Percentiles rank a stretch among this genome's conserved stretches.
Evolutionary conservation across 1,140 invertebrate species (phyloP).

Genomic region (Reticulitermes speratus): DNA sequence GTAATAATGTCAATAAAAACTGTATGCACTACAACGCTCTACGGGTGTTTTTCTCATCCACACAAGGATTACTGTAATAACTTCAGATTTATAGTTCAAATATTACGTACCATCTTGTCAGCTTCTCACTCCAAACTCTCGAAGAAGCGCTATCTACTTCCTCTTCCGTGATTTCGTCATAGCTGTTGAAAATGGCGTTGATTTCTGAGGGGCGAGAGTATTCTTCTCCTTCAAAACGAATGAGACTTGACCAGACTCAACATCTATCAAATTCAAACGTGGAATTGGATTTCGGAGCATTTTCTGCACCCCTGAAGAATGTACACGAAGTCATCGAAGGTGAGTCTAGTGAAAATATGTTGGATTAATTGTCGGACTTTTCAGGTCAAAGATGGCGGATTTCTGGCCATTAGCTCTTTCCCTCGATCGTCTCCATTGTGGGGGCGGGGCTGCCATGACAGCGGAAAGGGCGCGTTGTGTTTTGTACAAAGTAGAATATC

Average conservation of each 20-base stretch:
- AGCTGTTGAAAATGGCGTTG: conserved; percentile 54
- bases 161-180: conserved; percentile 30
- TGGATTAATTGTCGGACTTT: conserved; percentile 42
- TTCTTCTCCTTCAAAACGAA: conserved; percentile 52
- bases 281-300: conserved; percentile 44
- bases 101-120: background rate
- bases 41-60: background rate
- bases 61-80: background rate
- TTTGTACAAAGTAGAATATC: background rate
- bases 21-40: background rate
- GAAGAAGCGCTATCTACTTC: conserved; percentile 31
- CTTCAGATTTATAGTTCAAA: background rate
- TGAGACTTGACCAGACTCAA: conserved; percentile 47
- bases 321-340: conserved; percentile 38
- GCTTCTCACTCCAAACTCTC: background rate
- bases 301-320: conserved; percentile 40
- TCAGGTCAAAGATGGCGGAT: conserved; percentile 45
- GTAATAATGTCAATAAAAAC: background rate
- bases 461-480: conserved; percentile 33
- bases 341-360: conserved; percentile 43
- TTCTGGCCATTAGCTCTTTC: conserved; percentile 35
- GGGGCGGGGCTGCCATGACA: conserved; percentile 44
- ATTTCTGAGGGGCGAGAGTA: conserved; percentile 50
- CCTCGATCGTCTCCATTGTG: conserved; percentile 35
- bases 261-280: conserved; percentile 39